phyloP scores from a whole-genome alignment of 2,797 vertebrate genomes.

The Momotus momota region DNA sequence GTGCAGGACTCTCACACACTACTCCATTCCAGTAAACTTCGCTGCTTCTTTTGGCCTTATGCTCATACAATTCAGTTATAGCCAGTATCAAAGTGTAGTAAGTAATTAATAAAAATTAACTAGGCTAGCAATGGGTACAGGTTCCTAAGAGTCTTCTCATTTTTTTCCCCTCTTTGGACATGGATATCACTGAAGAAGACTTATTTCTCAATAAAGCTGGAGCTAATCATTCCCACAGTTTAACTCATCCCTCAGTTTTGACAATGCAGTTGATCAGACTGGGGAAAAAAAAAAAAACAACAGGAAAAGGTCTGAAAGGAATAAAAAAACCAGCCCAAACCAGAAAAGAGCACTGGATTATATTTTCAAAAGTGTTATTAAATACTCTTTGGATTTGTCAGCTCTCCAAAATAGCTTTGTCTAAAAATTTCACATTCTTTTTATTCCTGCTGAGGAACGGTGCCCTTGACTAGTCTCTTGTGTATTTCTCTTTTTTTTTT shows the following conservation, averaged over 20 bases:
- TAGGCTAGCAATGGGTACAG: neutral
- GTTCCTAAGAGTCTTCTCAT: neutral
- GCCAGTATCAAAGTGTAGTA: neutral
- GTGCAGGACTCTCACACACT: neutral
- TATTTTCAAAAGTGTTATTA: neutral
- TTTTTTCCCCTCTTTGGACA: neutral
- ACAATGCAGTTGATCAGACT: neutral
- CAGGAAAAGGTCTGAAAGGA: neutral
- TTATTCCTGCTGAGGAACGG: neutral
- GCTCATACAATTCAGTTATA: neutral
- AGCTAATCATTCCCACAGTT: neutral
- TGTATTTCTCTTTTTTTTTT: neutral
- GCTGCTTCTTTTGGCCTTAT: neutral
- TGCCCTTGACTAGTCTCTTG: neutral
- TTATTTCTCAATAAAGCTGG: neutral
- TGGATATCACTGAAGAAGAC: neutral
- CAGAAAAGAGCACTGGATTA: neutral
- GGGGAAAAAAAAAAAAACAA: accelerated
- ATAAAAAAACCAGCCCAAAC: neutral
- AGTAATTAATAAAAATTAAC: neutral
- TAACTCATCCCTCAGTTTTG: neutral
- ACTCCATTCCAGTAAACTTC: neutral
- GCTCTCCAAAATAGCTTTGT: neutral
- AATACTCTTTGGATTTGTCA: constrained; percentile 2
- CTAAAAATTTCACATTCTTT: neutral